phyloP scores from a whole-genome alignment of 2,113 vertebrate species.

The Ageneiosus marmoratus region DNA sequence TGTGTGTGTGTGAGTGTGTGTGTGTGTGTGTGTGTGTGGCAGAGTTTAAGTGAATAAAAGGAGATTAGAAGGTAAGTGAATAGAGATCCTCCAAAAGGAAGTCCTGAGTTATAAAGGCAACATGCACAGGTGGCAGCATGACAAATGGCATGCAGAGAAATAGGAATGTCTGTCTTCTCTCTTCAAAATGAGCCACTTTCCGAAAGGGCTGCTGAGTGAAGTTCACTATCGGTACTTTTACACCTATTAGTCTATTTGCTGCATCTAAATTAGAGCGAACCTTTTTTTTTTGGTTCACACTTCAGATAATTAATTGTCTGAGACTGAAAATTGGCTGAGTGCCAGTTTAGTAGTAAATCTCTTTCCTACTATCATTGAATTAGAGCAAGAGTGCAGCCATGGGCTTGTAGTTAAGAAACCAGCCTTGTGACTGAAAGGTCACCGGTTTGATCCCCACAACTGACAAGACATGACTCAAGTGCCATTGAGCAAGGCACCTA shows the following conservation, averaged over 20 bases:
- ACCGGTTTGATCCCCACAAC: too few relatives aligned
- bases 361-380: neutral
- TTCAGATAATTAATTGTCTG: neutral
- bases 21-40: conserved; percentile 34
- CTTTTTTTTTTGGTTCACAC: neutral
- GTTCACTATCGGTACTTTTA: neutral
- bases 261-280: neutral
- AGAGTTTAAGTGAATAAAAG: conserved; percentile 56
- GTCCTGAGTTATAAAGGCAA: conserved; percentile 51
- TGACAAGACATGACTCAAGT: too few relatives aligned
- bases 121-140: conserved; percentile 48
- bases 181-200: conserved; percentile 8
- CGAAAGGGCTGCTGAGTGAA: neutral
- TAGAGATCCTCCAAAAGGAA: conserved; percentile 37
- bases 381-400: neutral
- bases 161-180: conserved; percentile 43
- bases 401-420: too few relatives aligned
- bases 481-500: too few relatives aligned
- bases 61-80: conserved; percentile 52
- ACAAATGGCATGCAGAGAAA: conserved; percentile 46
- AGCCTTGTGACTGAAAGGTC: too few relatives aligned
- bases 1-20: too few relatives aligned
- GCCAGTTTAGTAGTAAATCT: neutral
- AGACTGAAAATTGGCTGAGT: neutral
- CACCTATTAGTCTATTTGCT: neutral